Evolutionary conservation across 1,140 invertebrate species (phyloP), one percentile per base, ranked within the genome.

Genomic region (Bombyx mandarina): DNA sequence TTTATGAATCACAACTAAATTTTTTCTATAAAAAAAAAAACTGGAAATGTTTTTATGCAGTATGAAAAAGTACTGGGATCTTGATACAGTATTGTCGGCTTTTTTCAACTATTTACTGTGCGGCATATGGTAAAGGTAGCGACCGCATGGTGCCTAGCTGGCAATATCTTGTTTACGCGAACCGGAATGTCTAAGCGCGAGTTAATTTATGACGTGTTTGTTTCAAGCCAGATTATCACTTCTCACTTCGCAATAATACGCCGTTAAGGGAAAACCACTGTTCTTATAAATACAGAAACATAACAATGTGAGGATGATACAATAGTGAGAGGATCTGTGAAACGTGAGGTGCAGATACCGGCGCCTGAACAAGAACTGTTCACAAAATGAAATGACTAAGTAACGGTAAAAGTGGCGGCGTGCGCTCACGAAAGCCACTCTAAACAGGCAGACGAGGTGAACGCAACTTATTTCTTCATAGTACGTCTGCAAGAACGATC

Each of bases 341-440:
- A 5, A 35, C 26, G 26, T 35, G 26, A 35, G 26, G 26, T 35
- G 26, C 26, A 35, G 26, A 35, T 52, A 62, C 56, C 62, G 66
- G 69, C 72, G 70, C 67, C 70, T 71, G 61, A 70, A 65, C 76
- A 64, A 77, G 73, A 72, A 61, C 70, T 75, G 71, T 72, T 73
- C 71, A 73, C 69, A 62, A 74, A 79, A 73, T 68, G 71, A 86
- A 86, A 86, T 85, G 83, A 86, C 78, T 71, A 75, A 66, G 71
- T 83, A 86, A 86, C 83, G 83, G 82, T 86, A 86, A 85, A 86
- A 82, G 83, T 83, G 72, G 79, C 73, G 80, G 77, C 72, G 71
- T 68, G 71, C 75, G 66, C 63, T 67, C 75, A 83, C 73, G 83
- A 87, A 87, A 87, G 83, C 76, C 71, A 80, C 71, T 70, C 26